Conservation (phyloP, 2,113 vertebrate species). For the Rhegmatorhina hoffmannsi region DNA sequence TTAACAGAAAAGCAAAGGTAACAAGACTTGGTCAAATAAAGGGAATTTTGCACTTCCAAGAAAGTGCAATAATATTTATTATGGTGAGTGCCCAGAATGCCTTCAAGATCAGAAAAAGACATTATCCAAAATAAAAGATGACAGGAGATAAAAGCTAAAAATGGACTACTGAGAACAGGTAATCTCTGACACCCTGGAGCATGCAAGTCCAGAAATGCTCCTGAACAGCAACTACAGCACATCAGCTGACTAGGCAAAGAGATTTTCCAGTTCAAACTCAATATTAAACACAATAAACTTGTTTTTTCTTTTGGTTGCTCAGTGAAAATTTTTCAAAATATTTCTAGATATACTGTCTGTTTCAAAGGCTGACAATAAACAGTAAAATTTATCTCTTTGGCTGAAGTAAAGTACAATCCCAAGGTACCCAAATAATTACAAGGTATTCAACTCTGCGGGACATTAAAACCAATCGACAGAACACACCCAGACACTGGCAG, state of each 20-base stretch:
- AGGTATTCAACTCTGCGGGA: background rate
- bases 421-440: background rate
- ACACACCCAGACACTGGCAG: rapidly evolving
- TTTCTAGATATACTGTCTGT: background rate
- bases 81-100: background rate
- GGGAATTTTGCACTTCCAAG: background rate
- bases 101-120: background rate
- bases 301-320: background rate
- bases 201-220: background rate
- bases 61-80: background rate
- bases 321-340: background rate
- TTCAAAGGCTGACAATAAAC: background rate
- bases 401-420: background rate
- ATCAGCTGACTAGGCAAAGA: background rate
- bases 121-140: background rate
- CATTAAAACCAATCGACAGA: background rate
- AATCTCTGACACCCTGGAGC: background rate
- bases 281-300: background rate
- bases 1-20: background rate
- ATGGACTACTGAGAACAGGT: background rate
- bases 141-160: background rate
- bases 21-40: background rate
- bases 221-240: background rate
- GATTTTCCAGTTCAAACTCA: background rate
- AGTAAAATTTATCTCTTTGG: background rate